Evolutionary conservation across 2,888 invertebrate genomes (phyloP).

Genomic region (Heliconius erato): DNA sequence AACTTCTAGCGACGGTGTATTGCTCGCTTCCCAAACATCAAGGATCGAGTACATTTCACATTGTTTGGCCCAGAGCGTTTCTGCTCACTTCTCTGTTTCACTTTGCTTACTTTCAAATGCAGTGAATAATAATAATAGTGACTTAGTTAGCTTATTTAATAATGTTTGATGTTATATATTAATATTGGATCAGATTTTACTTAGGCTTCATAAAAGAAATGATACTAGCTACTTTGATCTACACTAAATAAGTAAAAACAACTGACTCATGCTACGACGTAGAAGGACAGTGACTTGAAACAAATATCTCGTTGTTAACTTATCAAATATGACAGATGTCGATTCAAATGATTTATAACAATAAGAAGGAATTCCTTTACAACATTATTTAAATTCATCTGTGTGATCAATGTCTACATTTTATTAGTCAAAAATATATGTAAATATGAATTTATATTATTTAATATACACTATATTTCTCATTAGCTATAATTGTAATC

Average conservation of each 20-base stretch:
- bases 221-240: neutral
- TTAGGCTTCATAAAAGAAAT: neutral
- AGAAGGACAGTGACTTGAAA: neutral
- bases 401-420: neutral
- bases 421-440: neutral
- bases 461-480: conserved; percentile 25
- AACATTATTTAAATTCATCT: neutral
- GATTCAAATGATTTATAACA: neutral
- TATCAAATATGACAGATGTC: neutral
- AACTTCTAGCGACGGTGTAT: conserved; percentile 73
- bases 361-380: neutral
- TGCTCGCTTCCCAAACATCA: conserved; percentile 75
- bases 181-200: neutral
- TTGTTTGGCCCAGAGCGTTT: conserved; percentile 54
- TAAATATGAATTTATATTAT: neutral
- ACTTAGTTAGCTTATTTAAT: neutral
- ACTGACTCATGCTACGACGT: neutral
- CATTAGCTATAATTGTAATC: conserved; percentile 40
- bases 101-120: conserved; percentile 38
- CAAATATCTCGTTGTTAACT: neutral
- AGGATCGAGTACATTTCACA: conserved; percentile 63
- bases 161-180: neutral
- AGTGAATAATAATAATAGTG: neutral
- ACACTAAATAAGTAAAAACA: neutral
- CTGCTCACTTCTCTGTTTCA: conserved; percentile 49